phyloP scores from a whole-genome alignment of 2,113 vertebrate genomes.

The Mugil cephalus region DNA sequence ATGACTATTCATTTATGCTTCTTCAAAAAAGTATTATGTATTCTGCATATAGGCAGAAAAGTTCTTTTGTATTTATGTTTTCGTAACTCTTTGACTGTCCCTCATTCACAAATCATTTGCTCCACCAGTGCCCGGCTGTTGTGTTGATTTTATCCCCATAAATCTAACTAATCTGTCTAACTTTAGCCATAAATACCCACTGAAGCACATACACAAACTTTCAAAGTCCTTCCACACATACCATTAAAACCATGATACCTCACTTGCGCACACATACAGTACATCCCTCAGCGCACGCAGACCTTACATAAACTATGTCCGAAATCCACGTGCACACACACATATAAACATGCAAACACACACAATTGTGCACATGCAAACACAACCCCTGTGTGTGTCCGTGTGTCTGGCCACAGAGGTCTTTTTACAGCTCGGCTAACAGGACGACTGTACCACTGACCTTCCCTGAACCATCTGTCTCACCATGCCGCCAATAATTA shows the following conservation, averaged over 20 bases:
- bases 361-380: slow-evolving; percentile 38
- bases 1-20: too few species aligned
- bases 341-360: slow-evolving; percentile 56
- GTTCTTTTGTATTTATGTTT: too few species aligned
- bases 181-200: slow-evolving; percentile 56
- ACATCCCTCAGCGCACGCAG: slow-evolving; percentile 27
- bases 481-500: slow-evolving; percentile 66
- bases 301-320: slow-evolving; percentile 51
- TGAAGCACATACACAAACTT: slow-evolving; percentile 53
- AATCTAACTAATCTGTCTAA: slow-evolving; percentile 51
- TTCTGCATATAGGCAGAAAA: too few species aligned
- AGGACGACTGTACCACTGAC: slow-evolving; percentile 56
- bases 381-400: slow-evolving; percentile 58
- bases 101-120: slow-evolving; percentile 23
- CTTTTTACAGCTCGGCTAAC: slow-evolving; percentile 76
- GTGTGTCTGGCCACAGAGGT: slow-evolving; percentile 72
- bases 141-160: slow-evolving; percentile 22
- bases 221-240: slow-evolving; percentile 53
- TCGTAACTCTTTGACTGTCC: slow-evolving; percentile 18
- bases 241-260: slow-evolving; percentile 42
- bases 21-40: too few species aligned
- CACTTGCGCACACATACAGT: slow-evolving; percentile 30
- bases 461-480: slow-evolving; percentile 63
- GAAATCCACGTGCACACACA: slow-evolving; percentile 36
- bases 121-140: slow-evolving; percentile 10